Percentiles rank a stretch among this genome's conserved stretches.
phyloP scores from a whole-genome alignment of 2,888 invertebrate species.

The Pediacus dermestoides region DNA sequence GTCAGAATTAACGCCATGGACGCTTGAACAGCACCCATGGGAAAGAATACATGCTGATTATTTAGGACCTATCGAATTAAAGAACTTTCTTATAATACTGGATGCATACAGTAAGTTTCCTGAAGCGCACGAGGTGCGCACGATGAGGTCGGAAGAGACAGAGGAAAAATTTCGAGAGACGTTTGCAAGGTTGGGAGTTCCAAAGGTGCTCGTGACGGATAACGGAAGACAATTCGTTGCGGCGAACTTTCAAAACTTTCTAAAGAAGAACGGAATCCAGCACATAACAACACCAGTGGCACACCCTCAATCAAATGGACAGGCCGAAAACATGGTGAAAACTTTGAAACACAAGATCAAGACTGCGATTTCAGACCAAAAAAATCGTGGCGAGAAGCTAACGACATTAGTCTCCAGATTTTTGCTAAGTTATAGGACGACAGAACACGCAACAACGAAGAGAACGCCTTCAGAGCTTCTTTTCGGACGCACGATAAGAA shows the following conservation, averaged over 20 bases:
- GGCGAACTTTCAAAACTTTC: slow-evolving; percentile 5
- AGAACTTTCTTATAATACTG: slow-evolving; percentile 11
- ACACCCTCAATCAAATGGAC: slow-evolving; percentile 11
- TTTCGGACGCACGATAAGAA: too few relatives aligned
- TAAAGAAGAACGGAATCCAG: slow-evolving; percentile 6
- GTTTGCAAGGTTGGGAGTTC: too few relatives aligned
- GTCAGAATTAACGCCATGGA: slow-evolving; percentile 6
- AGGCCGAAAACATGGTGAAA: slow-evolving; percentile 12
- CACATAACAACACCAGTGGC: slow-evolving; percentile 9
- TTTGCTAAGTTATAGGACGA: slow-evolving; percentile 11
- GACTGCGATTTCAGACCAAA: slow-evolving; percentile 7
- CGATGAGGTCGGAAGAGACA: slow-evolving; percentile 5
- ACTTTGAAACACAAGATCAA: slow-evolving; percentile 12
- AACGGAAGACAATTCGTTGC: slow-evolving; percentile 9
- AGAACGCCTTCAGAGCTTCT: too few relatives aligned
- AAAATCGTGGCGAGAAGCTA: slow-evolving; percentile 2
- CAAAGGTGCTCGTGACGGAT: too few relatives aligned
- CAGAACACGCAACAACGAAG: slow-evolving; percentile 11
- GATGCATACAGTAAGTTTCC: slow-evolving; percentile 14
- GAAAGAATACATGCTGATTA: slow-evolving; percentile 8
- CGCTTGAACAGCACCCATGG: not conserved
- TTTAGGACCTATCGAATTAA: slow-evolving; percentile 3
- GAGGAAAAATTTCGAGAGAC: slow-evolving; percentile 12
- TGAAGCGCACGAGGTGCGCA: slow-evolving; percentile 12
- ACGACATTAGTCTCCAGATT: slow-evolving; percentile 10